Conservation (phyloP, 2,113 vertebrate species). For the Rhabdornis inornatus region DNA sequence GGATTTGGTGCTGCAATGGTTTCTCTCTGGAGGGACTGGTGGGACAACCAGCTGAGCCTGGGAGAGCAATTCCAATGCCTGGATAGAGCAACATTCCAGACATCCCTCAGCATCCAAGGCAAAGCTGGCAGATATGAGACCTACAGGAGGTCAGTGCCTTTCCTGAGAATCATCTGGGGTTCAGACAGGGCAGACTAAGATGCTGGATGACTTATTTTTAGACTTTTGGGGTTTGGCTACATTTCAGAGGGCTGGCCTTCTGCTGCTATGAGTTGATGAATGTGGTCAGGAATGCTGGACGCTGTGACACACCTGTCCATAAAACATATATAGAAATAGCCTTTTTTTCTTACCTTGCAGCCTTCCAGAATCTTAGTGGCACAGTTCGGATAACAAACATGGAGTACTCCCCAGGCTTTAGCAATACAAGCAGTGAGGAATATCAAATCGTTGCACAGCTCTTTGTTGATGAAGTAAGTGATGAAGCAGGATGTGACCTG, state of each 20-base stretch:
- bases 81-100: not conserved
- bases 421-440: slow-evolving; percentile 71
- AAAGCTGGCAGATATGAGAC: not conserved
- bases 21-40: not conserved
- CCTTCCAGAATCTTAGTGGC: slow-evolving; percentile 70
- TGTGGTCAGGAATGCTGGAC: not conserved
- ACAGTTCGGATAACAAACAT: slow-evolving; percentile 69
- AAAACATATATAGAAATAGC: not conserved
- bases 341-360: slow-evolving; percentile 55
- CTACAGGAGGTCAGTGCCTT: not conserved
- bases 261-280: not conserved
- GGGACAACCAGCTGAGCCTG: not conserved
- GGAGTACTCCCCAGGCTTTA: slow-evolving; percentile 62
- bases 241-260: not conserved
- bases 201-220: not conserved
- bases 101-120: not conserved
- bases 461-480: slow-evolving; percentile 74
- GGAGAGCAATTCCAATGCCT: not conserved
- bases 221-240: not conserved
- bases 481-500: not conserved
- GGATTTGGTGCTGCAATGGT: not conserved
- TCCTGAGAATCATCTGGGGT: not conserved
- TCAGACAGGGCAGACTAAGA: not conserved
- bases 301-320: not conserved
- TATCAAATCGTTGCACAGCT: slow-evolving; percentile 68